Evolutionary conservation across 23 tunicate species (phyloP).

Genomic region (Oikopleura dioica): DNA sequence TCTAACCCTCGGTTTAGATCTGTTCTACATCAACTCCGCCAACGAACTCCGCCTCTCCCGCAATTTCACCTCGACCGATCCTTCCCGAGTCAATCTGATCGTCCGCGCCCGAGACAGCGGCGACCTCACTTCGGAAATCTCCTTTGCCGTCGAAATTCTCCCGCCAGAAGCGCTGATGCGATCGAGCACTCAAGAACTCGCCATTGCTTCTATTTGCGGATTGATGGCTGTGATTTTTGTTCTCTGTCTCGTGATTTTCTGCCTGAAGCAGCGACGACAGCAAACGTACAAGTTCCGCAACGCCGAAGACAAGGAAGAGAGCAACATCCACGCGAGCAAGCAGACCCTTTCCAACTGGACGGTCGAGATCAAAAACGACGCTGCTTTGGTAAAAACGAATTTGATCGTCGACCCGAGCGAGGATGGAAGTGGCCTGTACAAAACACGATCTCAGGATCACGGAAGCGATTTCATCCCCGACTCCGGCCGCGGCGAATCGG

Average conservation of each 20-base stretch:
- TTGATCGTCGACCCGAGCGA: conserved; percentile 2
- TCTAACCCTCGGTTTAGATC: too few relatives aligned
- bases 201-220: background rate
- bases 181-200: background rate
- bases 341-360: conserved; percentile 6
- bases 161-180: background rate
- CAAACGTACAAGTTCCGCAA: background rate
- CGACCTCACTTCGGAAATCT: background rate
- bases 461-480: background rate
- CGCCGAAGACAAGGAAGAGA: too few relatives aligned
- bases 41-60: background rate
- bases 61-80: background rate
- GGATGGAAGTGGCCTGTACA: background rate
- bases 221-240: background rate
- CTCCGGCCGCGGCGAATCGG: conserved; percentile 7
- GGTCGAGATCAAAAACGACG: background rate
- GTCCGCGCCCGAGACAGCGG: background rate
- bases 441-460: background rate
- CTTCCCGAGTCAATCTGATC: background rate
- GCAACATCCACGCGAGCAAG: background rate
- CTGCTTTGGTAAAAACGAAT: background rate
- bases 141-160: background rate
- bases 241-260: background rate
- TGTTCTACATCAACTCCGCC: background rate
- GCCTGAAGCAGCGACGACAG: background rate